These are phyloP conservation scores for Eurystomus glaucurus DNA, from an alignment of 2,797 vertebrate species.

Conservation along the genomic window DNA sequence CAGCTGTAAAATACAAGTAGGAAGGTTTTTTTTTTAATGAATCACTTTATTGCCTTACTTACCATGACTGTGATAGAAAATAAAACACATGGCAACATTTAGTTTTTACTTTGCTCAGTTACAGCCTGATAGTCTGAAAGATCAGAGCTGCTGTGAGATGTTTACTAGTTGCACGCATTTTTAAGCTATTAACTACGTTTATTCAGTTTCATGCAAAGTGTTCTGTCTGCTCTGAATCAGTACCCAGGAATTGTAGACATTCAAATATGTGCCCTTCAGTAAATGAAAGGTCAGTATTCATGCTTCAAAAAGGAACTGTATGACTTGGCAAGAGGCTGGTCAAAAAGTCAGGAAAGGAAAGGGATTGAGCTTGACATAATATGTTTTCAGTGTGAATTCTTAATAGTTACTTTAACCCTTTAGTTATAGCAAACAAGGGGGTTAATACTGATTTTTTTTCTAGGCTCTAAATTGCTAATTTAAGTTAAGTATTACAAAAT, in stretches of 20 bases:
- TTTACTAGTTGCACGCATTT: neutral
- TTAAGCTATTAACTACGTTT: neutral
- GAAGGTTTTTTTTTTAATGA: neutral
- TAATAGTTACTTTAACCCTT: slow-evolving; percentile 76
- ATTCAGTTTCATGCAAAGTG: neutral
- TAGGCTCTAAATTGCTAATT: slow-evolving; percentile 80
- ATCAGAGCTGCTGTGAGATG: neutral
- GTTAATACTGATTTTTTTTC: slow-evolving; percentile 75
- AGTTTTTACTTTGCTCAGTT: neutral
- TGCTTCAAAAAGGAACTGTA: neutral
- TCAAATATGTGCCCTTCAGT: neutral
- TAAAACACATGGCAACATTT: neutral
- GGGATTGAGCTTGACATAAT: slow-evolving; percentile 17
- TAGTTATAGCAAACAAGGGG: slow-evolving; percentile 44
- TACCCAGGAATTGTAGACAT: neutral
- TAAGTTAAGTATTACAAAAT: slow-evolving; percentile 85
- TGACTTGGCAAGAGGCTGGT: slow-evolving; percentile 10
- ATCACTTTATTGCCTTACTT: neutral
- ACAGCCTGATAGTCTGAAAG: neutral
- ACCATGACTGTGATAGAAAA: neutral
- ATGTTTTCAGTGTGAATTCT: slow-evolving; percentile 52
- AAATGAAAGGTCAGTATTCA: neutral
- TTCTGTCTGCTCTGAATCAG: slow-evolving; percentile 14
- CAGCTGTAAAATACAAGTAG: neutral
- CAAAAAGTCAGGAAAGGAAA: slow-evolving; percentile 30